Evolutionary conservation across 1,140 invertebrate species (phyloP), one percentile per base, ranked within the genome.

Genomic region (Drosophila ananassae): DNA sequence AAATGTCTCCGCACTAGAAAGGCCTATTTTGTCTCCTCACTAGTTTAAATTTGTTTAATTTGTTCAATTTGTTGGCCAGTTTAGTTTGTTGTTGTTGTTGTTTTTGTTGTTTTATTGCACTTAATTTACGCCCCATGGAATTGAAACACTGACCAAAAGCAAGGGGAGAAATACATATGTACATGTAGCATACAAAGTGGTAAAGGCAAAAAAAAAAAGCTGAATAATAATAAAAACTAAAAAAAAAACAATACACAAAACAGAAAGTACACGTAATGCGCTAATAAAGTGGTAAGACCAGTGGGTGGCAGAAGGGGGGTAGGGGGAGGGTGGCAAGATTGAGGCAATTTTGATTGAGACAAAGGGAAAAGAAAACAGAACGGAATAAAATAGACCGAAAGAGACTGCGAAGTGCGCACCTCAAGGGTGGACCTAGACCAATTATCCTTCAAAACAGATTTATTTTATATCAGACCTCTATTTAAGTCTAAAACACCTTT

Each of bases 311-410:
- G 30, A 34, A 6, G 5, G 37, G 60, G 12, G n/a, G 41, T 9
- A 28, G 41, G 34, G 48, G 7, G 46, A n/a, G 44, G 21, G 47
- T 28, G 69, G 74, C 78, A 87, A 87, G 82, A 85, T 85, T 85
- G 87, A 85, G 77, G 62, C 58, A 41, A 34, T 82, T 87, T 87
- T 85, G 63, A 82, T 89, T 89, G 75, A 89, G 68, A 84, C 81
- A 87, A 87, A 89, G 83, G 71, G 54, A 59, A 76, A 62, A 37
- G 54, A 59, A 76, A 62, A 37, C 61, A 50, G 57, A 58, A 77
- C 47, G 66, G 41, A 83, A 84, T 53, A 76, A 67, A 83, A 79
- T 46, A 28, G 52, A 37, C 25, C 30, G 48, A 67, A 68, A 48
- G 50, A 48, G 46, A 69, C 63, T 68, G 55, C 61, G 63, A 47